phyloP scores from a whole-genome alignment of 2,113 vertebrate genomes.

The Pao palembangensis region DNA sequence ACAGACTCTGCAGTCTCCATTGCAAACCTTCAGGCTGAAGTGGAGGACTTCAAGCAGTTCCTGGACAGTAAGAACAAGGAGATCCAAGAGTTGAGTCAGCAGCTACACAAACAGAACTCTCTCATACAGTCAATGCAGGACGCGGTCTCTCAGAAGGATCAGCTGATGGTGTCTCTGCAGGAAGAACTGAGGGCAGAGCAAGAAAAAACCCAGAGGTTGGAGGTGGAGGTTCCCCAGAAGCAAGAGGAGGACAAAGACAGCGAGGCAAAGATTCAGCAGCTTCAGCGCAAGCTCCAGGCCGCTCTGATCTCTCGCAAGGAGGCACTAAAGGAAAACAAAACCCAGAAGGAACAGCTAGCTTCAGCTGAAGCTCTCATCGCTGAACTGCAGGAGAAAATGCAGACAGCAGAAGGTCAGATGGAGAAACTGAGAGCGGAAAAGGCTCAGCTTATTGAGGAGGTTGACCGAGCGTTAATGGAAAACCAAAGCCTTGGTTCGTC shows the following conservation, averaged over 20 bases:
- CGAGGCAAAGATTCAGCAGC: conserved; percentile 77
- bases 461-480: conserved; percentile 80
- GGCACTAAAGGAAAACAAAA: conserved; percentile 83
- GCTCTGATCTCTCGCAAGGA: conserved; percentile 95
- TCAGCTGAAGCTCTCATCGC: conserved; percentile 60
- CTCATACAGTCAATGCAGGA: conserved; percentile 72
- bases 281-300: conserved; percentile 93
- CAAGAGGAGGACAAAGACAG: conserved; percentile 72
- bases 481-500: conserved; percentile 83
- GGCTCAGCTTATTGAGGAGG: conserved; percentile 79
- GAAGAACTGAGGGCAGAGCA: conserved; percentile 76
- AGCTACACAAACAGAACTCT: conserved; percentile 78
- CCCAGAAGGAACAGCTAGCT: conserved; percentile 80
- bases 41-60: conserved; percentile 76
- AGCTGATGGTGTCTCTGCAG: conserved; percentile 73
- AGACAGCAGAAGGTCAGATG: conserved; percentile 71
- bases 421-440: conserved; percentile 79
- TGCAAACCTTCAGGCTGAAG: conserved; percentile 70
- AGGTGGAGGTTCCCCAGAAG: conserved; percentile 77
- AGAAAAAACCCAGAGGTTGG: conserved; percentile 75
- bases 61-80: conserved; percentile 77
- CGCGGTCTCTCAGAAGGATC: conserved; percentile 81
- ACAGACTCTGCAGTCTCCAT: conserved; percentile 49
- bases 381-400: conserved; percentile 71
- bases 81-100: conserved; percentile 73